Base-by-base conservation (phyloP, 2,113 vertebrate species). In the Syngnathus scovelli region DNA sequence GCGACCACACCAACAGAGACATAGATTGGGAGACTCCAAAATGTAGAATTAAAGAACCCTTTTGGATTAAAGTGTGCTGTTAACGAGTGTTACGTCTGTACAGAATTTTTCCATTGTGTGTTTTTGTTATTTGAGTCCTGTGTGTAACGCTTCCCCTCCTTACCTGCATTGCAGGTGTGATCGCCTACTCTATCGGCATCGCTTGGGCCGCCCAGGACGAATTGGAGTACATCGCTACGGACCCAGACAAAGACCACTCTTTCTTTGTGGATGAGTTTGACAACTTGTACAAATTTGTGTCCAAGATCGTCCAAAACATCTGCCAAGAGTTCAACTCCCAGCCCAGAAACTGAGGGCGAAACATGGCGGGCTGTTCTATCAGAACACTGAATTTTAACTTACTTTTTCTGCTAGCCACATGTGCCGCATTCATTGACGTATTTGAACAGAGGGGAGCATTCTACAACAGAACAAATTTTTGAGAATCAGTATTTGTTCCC, bases 251-350 rank as follows among this genome's bases (percentile, higher is more conserved):
- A 67, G 95, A 98, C 8, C 98, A 99, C 77, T 93, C 95, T 71
- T 98, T 98, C 91, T 99, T 99, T 0, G 95, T 98, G 79, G 96
- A 99, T 6, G 98, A 99, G 78, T 99, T 99, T 60, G 96, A 98
- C 87, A 90, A 91, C 86, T 94, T 99, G 61, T 93, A 97, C 87
- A 92, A 85, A 71, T 91, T 88, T 1, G 95, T 98, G 21, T 83
- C 94, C 64, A 94, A 88, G 78, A 94, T 99, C 81, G 93, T 97
- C 78, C 87, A 92, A 90, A 99, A 97, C 86, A 98, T 99, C 86
- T 99, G 98, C 85, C 92, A 92, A 72, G 98, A 99, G 81, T 99
- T 98, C 88, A 99, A 98, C 84, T 95, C 95, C 9, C 96, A 94
- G 87, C 98, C 98, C 60, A 91, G 94, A 77, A 98, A 99, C 89